Base-by-base conservation (phyloP, 2,113 vertebrate species). In the Actenoides lindsayi region DNA sequence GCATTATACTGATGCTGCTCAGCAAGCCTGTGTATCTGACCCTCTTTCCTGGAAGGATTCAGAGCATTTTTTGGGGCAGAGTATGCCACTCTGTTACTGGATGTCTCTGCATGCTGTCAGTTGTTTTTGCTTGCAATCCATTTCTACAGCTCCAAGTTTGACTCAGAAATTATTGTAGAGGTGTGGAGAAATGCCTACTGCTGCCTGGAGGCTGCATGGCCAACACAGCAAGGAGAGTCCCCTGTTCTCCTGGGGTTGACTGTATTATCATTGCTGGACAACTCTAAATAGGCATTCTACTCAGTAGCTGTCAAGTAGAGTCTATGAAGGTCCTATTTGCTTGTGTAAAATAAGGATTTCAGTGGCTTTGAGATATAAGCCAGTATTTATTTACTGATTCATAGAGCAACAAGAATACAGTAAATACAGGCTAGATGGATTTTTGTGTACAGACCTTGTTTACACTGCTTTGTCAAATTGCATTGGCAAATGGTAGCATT, bases 181-280 rank as follows among this genome's bases (percentile, higher is more conserved):
- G 11, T 7, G 3, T 9, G 18, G 42, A 87, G 27, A 71, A 24
- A 37, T 46, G 15, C 17, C 31, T 63, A 13, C 31, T 30, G 7
- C 44, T 85, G 5, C 28, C 56, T 53, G 27, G 56, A 71, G 33
- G 18, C 53, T 20, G 25, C 53, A 6, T 33, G 41, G 39, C 27
- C 21, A 27, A 7, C 0, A 0, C 13, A 64, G 33, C 9, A 63
- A 33, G 24, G 21, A 87, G 15, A 1, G 1, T 35, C 20, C 9
- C 33, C 13, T 48, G 0, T 4, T 33, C 10, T 23, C 17, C 5
- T 23, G n/a, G 4, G 10, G 10, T 19, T 59, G 13, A 13, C 2
- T 2, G 13, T 53, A 39, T 68, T 73, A 16, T 0, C 10, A 84
- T 30, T 9, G 5, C 51, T 62, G 33, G 35, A 56, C 25, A 39